These are phyloP conservation scores for Oasisia sp. DNA, from an alignment of 2,888 invertebrate species.

Conservation along the genomic window DNA sequence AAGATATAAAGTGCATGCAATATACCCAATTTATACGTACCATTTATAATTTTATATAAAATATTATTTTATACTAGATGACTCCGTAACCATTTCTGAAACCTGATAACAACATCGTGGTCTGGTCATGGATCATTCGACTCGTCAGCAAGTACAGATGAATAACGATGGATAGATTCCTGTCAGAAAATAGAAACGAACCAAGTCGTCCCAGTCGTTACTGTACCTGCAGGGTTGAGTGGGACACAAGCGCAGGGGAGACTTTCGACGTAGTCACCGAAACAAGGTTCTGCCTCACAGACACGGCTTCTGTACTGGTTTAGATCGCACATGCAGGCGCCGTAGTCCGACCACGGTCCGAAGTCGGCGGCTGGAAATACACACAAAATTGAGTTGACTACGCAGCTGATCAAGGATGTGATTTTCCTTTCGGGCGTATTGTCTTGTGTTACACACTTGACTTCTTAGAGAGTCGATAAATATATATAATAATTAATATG, in stretches of 20 bases:
- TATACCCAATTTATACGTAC: too few species aligned
- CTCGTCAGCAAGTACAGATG: too few species aligned
- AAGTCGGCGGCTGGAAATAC: constrained; percentile 20
- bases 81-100: too few species aligned
- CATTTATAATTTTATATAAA: too few species aligned
- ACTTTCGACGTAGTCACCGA: not conserved
- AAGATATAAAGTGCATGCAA: too few species aligned
- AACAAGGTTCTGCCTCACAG: constrained; percentile 17
- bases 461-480: too few species aligned
- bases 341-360: not conserved
- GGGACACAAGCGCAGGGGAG: not conserved
- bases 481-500: too few species aligned
- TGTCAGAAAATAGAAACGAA: not conserved
- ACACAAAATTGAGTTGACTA: not conserved
- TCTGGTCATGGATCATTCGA: too few species aligned
- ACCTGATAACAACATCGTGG: too few species aligned
- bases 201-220: not conserved
- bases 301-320: constrained; percentile 17
- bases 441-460: not conserved
- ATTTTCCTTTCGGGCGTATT: not conserved
- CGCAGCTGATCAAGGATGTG: not conserved
- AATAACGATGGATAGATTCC: not conserved
- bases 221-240: not conserved
- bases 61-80: too few species aligned
- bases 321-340: constrained; percentile 2